Evolutionary conservation across 1,140 invertebrate genomes (phyloP).

Genomic region (Plectus sambesii): DNA sequence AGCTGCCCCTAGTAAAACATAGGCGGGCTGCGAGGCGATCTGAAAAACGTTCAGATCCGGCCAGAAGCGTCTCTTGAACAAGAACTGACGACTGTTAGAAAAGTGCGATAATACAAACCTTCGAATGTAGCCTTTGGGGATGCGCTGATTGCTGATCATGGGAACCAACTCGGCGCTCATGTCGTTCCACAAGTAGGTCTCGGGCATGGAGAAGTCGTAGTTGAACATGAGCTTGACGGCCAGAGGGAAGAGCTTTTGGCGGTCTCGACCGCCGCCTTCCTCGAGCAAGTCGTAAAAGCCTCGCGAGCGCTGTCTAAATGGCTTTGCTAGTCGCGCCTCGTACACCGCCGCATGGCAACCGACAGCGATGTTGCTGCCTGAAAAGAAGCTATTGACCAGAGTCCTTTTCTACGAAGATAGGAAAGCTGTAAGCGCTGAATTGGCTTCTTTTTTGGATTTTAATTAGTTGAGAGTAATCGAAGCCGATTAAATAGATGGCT

Average conservation of each 20-base stretch:
- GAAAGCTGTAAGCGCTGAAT: too few relatives aligned
- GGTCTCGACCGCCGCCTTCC: neutral
- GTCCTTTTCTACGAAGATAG: too few relatives aligned
- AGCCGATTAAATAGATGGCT: too few relatives aligned
- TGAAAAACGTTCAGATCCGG: too few relatives aligned
- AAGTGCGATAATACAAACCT: neutral
- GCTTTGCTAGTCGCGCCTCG: slow-evolving; percentile 3
- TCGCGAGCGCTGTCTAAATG: slow-evolving; percentile 3
- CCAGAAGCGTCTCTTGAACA: too few relatives aligned
- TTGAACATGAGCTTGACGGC: slow-evolving; percentile 34
- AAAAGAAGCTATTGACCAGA: too few relatives aligned
- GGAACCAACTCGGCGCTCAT: slow-evolving; percentile 31
- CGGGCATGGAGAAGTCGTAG: slow-evolving; percentile 23
- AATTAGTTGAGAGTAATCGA: too few relatives aligned
- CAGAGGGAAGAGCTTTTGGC: slow-evolving; percentile 19
- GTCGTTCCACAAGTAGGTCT: slow-evolving; percentile 17
- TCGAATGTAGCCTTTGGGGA: slow-evolving; percentile 17
- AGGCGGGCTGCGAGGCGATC: too few relatives aligned
- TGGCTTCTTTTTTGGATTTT: too few relatives aligned
- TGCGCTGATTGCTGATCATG: slow-evolving; percentile 2
- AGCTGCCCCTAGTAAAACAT: too few relatives aligned
- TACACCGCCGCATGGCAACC: slow-evolving; percentile 21
- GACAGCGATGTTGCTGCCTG: slow-evolving; percentile 15
- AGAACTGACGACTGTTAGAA: neutral
- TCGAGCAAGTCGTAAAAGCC: neutral